phyloP scores from a whole-genome alignment of 2,797 vertebrate species.

The Gila robusta region DNA sequence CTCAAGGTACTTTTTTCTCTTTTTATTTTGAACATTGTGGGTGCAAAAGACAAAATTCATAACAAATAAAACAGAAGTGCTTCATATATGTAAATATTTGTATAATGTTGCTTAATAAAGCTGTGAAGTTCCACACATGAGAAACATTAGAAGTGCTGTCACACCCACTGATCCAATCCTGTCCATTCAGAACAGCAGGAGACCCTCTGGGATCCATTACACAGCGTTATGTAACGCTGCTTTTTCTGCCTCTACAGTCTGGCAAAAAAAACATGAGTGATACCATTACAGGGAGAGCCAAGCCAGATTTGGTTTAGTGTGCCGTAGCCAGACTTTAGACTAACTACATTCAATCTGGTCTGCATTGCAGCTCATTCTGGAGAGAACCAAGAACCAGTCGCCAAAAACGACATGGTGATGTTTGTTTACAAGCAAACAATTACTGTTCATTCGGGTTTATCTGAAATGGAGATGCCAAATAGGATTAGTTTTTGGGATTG shows the following conservation, averaged over 20 bases:
- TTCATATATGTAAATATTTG: not conserved
- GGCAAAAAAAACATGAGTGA: not conserved
- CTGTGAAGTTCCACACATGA: conserved; percentile 16
- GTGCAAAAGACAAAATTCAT: not conserved
- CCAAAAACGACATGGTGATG: not conserved
- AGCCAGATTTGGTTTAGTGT: not conserved
- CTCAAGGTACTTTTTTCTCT: not conserved
- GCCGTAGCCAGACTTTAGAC: not conserved
- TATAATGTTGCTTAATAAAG: not conserved
- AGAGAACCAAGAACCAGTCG: not conserved
- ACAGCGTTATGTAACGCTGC: conserved; percentile 2
- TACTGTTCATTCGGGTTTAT: not conserved
- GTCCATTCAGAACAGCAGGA: not conserved
- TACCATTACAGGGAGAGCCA: not conserved
- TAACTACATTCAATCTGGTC: not conserved
- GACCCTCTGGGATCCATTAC: conserved; percentile 20
- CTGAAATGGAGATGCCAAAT: not conserved
- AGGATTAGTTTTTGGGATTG: not conserved
- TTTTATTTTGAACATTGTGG: not conserved
- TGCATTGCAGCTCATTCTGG: not conserved
- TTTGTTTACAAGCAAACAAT: not conserved
- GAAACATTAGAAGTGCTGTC: conserved; percentile 3
- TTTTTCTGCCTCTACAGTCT: conserved; percentile 9
- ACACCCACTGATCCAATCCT: not conserved
- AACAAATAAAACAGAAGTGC: not conserved